These are phyloP conservation scores for Cistogaster globosa DNA, from an alignment of 2,888 invertebrate genomes.

Conservation along the genomic window DNA sequence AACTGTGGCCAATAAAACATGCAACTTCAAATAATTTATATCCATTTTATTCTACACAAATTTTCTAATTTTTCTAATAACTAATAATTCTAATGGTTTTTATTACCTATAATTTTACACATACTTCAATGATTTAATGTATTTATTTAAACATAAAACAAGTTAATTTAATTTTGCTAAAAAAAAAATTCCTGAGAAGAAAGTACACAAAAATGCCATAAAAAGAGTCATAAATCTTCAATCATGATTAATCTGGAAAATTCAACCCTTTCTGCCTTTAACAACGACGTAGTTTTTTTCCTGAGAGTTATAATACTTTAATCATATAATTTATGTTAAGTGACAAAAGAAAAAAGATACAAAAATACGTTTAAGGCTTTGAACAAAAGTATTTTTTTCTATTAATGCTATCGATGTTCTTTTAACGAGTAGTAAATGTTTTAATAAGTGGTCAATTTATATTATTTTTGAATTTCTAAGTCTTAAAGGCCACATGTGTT, in stretches of 20 bases:
- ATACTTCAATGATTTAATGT: constrained; percentile 54
- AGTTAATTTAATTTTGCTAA: constrained; percentile 54
- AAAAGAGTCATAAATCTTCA: constrained; percentile 62
- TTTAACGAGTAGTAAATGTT: constrained; percentile 62
- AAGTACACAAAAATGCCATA: constrained; percentile 51
- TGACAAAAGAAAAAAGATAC: constrained; percentile 18
- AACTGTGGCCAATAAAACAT: background rate
- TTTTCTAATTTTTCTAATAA: background rate
- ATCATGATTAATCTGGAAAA: constrained; percentile 60
- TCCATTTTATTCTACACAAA: background rate
- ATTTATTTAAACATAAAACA: constrained; percentile 54
- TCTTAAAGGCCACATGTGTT: constrained; percentile 60
- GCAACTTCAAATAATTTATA: background rate
- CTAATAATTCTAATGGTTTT: constrained; percentile 53
- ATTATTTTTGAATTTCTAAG: constrained; percentile 10
- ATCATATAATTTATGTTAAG: constrained; percentile 61
- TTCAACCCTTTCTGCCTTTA: constrained; percentile 53
- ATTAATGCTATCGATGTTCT: constrained; percentile 12
- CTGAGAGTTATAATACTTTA: constrained; percentile 32
- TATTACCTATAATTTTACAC: constrained; percentile 41
- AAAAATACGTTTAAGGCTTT: constrained; percentile 11
- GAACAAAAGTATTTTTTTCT: constrained; percentile 31
- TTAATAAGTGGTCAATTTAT: constrained; percentile 62
- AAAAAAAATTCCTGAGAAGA: constrained; percentile 37
- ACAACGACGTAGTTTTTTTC: constrained; percentile 46